Percentiles rank a stretch among this genome's conserved stretches.
Conservation (phyloP, 2,113 vertebrate genomes). For the Xenopus borealis region DNA sequence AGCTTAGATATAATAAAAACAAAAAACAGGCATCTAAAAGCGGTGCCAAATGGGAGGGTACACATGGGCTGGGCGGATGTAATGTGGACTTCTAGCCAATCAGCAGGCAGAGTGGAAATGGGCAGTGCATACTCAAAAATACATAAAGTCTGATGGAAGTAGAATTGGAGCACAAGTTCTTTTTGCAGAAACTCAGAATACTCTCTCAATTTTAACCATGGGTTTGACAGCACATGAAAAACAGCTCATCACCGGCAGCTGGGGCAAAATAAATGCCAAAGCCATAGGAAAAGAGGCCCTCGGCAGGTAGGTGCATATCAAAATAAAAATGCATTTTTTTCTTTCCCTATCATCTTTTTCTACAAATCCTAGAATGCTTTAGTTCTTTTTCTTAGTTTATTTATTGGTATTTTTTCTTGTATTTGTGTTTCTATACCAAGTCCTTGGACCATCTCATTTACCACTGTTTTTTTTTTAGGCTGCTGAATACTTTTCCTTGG, state of each 20-base stretch:
- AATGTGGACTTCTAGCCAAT: neutral
- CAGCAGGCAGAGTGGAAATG: slow-evolving; percentile 7
- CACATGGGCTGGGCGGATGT: no score
- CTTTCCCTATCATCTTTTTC: no score
- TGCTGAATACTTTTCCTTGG: slow-evolving; percentile 81
- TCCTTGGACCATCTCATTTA: neutral
- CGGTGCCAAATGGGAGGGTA: no score
- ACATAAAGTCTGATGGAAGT: slow-evolving; percentile 42
- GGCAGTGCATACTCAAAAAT: neutral
- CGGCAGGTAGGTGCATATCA: slow-evolving; percentile 53
- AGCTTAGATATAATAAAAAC: no score
- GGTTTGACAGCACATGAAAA: slow-evolving; percentile 60
- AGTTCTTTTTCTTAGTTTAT: no score
- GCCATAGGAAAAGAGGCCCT: slow-evolving; percentile 53
- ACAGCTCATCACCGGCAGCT: neutral
- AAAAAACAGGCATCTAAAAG: no score
- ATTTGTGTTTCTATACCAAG: neutral
- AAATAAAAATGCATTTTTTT: no score
- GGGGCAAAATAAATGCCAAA: slow-evolving; percentile 48
- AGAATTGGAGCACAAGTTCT: neutral
- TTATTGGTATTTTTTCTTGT: neutral
- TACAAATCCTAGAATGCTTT: no score
- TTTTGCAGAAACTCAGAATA: neutral
- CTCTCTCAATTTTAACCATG: slow-evolving; percentile 50
- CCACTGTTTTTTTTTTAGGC: slow-evolving; percentile 42